These are phyloP conservation scores for Fregata magnificens DNA, from an alignment of 2,113 vertebrate genomes.

Conservation along the genomic window DNA sequence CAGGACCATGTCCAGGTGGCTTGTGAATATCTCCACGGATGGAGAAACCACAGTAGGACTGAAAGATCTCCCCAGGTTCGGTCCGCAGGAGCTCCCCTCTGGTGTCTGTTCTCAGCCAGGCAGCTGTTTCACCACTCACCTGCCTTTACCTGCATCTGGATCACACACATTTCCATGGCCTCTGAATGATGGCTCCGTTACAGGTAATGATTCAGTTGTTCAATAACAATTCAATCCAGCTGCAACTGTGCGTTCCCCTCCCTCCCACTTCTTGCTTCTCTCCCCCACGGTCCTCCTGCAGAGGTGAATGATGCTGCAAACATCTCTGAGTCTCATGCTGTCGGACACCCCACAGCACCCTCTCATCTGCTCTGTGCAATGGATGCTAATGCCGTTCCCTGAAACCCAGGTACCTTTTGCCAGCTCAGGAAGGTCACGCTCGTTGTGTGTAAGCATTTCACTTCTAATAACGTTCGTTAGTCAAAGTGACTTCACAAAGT, in stretches of 20 bases:
- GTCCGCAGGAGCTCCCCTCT: background rate
- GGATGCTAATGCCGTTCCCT: background rate
- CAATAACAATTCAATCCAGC: background rate
- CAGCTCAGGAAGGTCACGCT: background rate
- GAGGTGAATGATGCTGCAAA: too few relatives aligned
- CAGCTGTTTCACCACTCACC: background rate
- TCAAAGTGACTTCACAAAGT: background rate
- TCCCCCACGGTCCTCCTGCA: accelerated
- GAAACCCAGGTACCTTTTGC: background rate
- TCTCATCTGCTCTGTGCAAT: background rate
- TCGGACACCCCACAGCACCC: accelerated
- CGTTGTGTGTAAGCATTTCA: background rate
- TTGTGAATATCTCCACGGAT: background rate
- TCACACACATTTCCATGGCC: too few relatives aligned
- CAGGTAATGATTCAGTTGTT: background rate
- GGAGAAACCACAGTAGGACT: background rate
- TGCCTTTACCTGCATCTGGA: accelerated
- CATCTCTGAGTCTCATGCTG: accelerated
- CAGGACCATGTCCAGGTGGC: background rate
- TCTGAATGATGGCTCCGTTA: accelerated
- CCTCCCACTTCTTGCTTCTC: background rate
- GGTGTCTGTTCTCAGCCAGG: accelerated
- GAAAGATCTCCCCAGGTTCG: background rate
- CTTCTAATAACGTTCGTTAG: background rate
- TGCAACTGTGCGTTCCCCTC: background rate